Conservation (phyloP, 2,888 invertebrate species). For the Pediacus dermestoides region DNA sequence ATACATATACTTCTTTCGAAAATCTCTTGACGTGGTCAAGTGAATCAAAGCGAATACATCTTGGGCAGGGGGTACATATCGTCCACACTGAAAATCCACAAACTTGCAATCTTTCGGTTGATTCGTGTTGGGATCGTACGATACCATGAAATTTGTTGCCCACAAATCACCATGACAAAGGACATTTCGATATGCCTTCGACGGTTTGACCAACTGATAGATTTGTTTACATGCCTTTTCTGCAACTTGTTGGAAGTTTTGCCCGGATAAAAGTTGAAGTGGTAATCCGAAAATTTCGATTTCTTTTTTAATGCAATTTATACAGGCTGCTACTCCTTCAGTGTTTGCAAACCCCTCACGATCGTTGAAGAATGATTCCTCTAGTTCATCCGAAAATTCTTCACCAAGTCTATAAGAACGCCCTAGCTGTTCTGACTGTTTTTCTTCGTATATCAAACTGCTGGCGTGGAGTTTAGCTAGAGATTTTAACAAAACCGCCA, state of each 20-base stretch:
- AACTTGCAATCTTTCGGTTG: conserved; percentile 38
- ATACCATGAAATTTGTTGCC: conserved; percentile 56
- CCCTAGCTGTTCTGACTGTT: conserved; percentile 14
- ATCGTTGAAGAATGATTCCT: conserved; percentile 33
- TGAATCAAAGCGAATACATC: conserved; percentile 54
- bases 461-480: conserved; percentile 45
- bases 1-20: conserved; percentile 33
- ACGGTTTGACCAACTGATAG: conserved; percentile 39
- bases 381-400: conserved; percentile 25
- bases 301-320: conserved; percentile 35
- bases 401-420: conserved; percentile 24
- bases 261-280: conserved; percentile 30
- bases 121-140: conserved; percentile 28
- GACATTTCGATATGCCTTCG: conserved; percentile 51
- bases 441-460: conserved; percentile 42
- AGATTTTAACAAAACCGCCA: conserved; percentile 35
- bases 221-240: conserved; percentile 28
- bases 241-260: conserved; percentile 28
- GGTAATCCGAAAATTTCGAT: conserved; percentile 36
- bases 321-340: conserved; percentile 31
- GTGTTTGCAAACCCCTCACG: conserved; percentile 27
- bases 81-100: conserved; percentile 46
- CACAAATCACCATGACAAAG: conserved; percentile 62
- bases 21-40: conserved; percentile 37
- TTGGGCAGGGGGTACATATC: conserved; percentile 63